phyloP scores from a whole-genome alignment of 92 coral and sea anemone genomes.

The Palythoa grandiflora region DNA sequence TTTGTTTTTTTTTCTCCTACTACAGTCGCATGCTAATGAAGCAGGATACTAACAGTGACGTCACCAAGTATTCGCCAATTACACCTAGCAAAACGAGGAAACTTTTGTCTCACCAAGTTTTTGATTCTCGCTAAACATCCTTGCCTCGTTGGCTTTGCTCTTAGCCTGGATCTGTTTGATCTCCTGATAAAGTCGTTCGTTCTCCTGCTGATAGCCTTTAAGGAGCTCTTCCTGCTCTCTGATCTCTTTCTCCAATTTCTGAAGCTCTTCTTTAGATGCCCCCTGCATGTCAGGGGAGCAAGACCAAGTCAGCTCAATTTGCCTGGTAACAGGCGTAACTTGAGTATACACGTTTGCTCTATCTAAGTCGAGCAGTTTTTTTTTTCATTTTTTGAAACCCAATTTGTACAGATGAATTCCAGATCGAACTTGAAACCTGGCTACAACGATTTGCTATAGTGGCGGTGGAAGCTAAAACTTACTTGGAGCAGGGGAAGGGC shows the following conservation, averaged over 20 bases:
- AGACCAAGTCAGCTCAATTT: neutral
- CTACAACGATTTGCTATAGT: no score
- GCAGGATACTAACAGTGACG: no score
- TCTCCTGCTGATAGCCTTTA: conserved; percentile 95
- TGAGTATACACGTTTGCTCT: no score
- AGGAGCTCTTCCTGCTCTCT: conserved; percentile 92
- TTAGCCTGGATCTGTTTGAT: conserved; percentile 91
- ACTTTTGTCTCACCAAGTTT: conserved; percentile 76
- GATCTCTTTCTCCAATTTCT: conserved; percentile 89
- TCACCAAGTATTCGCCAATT: no score
- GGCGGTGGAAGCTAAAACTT: no score
- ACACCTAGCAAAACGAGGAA: neutral
- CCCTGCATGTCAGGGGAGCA: conserved; percentile 71
- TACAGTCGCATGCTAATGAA: no score
- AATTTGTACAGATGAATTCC: no score
- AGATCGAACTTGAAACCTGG: no score
- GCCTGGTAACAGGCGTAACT: neutral
- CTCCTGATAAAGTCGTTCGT: conserved; percentile 91
- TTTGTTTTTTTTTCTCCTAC: no score
- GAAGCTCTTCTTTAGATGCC: conserved; percentile 87
- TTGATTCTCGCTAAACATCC: conserved; percentile 97
- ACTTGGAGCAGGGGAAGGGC: no score
- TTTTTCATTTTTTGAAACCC: no score
- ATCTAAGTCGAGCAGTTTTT: no score
- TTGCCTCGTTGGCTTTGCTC: conserved; percentile 81